phyloP scores from a whole-genome alignment of 1,140 invertebrate genomes.

The Maniola jurtina region DNA sequence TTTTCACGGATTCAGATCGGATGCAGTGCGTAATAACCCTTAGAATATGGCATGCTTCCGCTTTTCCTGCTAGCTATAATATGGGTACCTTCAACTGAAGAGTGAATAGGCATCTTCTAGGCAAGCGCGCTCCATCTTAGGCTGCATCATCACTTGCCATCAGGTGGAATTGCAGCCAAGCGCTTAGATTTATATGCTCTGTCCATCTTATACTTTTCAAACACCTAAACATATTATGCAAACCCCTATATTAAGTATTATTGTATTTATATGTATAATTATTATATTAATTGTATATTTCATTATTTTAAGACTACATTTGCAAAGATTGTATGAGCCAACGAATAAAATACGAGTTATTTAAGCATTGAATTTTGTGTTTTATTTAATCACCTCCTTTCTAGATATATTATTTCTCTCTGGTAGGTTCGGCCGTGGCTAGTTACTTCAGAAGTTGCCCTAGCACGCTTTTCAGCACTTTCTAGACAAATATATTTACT shows the following conservation, averaged over 20 bases:
- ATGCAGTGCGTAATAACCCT: too few relatives aligned
- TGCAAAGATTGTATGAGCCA: constrained; percentile 43
- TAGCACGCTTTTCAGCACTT: too few relatives aligned
- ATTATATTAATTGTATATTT: constrained; percentile 2
- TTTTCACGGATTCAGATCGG: too few relatives aligned
- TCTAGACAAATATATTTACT: too few relatives aligned
- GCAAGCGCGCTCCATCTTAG: too few relatives aligned
- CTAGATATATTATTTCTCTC: not conserved
- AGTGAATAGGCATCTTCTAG: too few relatives aligned
- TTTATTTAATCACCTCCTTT: constrained; percentile 2
- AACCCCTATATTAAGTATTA: not conserved
- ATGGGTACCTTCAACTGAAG: too few relatives aligned
- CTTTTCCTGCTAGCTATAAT: too few relatives aligned
- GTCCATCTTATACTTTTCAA: not conserved
- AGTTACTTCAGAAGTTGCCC: not conserved
- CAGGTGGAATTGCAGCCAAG: too few relatives aligned
- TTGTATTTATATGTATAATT: constrained; percentile 13
- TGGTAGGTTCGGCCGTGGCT: not conserved
- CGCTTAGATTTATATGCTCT: too few relatives aligned
- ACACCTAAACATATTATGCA: not conserved
- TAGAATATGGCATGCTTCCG: too few relatives aligned
- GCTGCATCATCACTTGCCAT: too few relatives aligned
- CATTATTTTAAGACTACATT: constrained; percentile 41
- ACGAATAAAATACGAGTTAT: constrained; percentile 48
- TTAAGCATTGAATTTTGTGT: constrained; percentile 22